Evolutionary conservation across 2,797 vertebrate genomes (phyloP), one percentile per base, ranked within the genome.

Genomic region (Rhabdophis nuchalis): DNA sequence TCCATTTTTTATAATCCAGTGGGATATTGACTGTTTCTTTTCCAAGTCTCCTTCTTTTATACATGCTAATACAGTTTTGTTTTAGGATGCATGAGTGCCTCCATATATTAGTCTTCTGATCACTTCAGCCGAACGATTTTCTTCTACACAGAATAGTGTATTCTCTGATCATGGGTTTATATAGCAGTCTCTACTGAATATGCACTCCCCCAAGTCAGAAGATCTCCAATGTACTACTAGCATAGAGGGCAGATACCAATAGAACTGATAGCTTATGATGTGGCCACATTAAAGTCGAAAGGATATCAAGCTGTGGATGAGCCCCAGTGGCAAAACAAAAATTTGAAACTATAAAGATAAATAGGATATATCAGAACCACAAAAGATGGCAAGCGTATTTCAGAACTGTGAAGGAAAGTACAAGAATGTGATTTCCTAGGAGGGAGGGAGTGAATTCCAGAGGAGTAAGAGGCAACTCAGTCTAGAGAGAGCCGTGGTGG

Each of bases 31-130:
- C 93, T 5, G 90, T 89, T 90, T 94, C 16, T 93, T 91, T 93
- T 95, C 36, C 85, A 93, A 93, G 32, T 60, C 86, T 91, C 53
- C 88, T 95, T 90, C 89, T 82, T 86, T 91, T 88, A 93, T 61
- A 93, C 89, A 36, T 91, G 50, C 57, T 85, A 20, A 36, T 95
- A 11, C 23, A 61, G 85, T 52, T 93, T 94, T 89, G 27, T 9
- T 86, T 87, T 88, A 46, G 32, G 88, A 92, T 61, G 50, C 86
- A 94, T 53, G 3, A 94, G 87, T 68, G 36, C 4, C 93, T 23
- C 89, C 87, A 77, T 57, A n/a, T 36, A 68, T 57, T 27, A 92
- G 57, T 18, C 27, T 86, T 18, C 36, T 11, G 87, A 93, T 64
- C 64, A 89, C 23, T 89, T 93, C n/a, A 94, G 90, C 6, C 14